Evolutionary conservation across 35 echinoderm and acorn worm genomes (phyloP), one percentile per base, ranked within the genome.

Genomic region (Lytechinus pictus): DNA sequence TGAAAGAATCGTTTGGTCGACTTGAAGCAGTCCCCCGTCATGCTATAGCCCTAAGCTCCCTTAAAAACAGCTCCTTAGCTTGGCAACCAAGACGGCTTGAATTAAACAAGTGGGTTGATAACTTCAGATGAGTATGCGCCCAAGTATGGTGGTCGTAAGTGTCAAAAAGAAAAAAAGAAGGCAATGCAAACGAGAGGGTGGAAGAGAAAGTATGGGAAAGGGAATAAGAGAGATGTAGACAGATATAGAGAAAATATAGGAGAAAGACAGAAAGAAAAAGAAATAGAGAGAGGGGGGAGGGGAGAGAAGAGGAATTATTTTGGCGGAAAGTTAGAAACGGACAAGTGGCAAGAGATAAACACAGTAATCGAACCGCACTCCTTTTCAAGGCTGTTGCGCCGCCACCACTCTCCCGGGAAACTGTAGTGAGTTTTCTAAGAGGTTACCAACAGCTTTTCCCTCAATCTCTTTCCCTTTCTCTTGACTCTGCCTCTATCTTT

Each of bases 11-110:
- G 88, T 90, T 90, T 90, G 29, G 28, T 54, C 28, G 52, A 90
- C 88, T 90, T 90, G 88, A 90, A 90, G 88, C 88, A 12, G 11
- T 90, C 88, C 88, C 88, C 52, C n/a, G 88, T 90, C 88, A 90
- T 90, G 88, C 88, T 90, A 90, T 90, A 90, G 88, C 88, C 88
- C 16, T 90, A 90, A 90, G 88, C 88, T 90, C 88, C 88, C 52
- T 90, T 90, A 90, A 90, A 44, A 90, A 90, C 88, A 90, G 88
- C 88, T 90, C 88, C 88, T 90, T 54, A 90, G 52, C 16, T 90
- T 90, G 88, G 88, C 88, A 90, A 90, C 88, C 29, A 90, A 90
- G 88, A 90, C 88, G 88, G 28, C 88, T 90, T 90, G 88, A 90
- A 90, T 90, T 90, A 54, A 90, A 90, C 52, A 90, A 90, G 88